phyloP scores from a whole-genome alignment of 2,113 vertebrate species.

The Sander vitreus region DNA sequence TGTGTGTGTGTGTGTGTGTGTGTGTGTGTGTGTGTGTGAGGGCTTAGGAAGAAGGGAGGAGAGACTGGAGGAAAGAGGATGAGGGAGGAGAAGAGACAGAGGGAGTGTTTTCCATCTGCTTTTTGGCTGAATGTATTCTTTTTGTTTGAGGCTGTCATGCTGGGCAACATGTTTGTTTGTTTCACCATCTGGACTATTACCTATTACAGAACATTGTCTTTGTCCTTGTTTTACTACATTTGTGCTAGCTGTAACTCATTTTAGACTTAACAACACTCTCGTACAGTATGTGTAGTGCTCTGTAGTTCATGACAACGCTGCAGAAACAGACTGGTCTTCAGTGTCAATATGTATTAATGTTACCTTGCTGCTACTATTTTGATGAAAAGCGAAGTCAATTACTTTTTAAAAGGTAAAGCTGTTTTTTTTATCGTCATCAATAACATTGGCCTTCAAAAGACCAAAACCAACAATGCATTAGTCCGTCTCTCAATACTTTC shows the following conservation, averaged over 20 bases:
- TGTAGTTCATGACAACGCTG: constrained; percentile 23
- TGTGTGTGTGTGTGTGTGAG: constrained; percentile 23
- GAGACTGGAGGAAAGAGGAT: constrained; percentile 59
- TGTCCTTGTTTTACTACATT: constrained; percentile 56
- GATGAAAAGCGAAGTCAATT: neutral
- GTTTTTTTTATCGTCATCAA: neutral
- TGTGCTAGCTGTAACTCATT: constrained; percentile 27
- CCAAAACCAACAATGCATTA: neutral
- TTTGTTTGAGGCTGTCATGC: constrained; percentile 73
- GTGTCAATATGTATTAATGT: neutral
- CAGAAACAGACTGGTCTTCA: constrained; percentile 16
- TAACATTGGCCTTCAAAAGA: neutral
- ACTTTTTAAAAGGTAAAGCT: neutral
- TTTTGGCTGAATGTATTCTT: constrained; percentile 73
- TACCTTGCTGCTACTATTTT: neutral
- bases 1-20: constrained; percentile 9
- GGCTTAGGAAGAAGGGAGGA: constrained; percentile 46
- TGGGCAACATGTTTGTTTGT: constrained; percentile 68
- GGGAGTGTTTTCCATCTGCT: constrained; percentile 81
- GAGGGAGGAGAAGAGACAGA: constrained; percentile 65
- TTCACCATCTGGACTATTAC: constrained; percentile 74
- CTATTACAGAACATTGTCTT: constrained; percentile 61
- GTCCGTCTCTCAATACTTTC: neutral
- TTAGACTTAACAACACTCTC: constrained; percentile 22
- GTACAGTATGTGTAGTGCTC: constrained; percentile 2